Evolutionary conservation across 1,140 invertebrate genomes (phyloP).

Genomic region (Charaxes varanes): DNA sequence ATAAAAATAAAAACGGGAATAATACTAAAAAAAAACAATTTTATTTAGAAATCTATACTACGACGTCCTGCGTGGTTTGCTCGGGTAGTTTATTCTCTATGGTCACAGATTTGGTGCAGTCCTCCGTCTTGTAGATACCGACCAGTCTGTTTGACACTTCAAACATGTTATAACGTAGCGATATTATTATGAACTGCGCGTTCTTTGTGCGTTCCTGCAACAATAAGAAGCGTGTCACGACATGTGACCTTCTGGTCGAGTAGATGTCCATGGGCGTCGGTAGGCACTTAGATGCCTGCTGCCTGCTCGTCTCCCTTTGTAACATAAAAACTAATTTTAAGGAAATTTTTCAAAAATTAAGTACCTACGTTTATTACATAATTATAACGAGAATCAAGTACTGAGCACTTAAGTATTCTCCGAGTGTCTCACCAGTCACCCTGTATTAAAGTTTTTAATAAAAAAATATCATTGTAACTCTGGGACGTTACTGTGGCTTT

Average conservation of each 20-base stretch:
- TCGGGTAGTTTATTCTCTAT: conserved; percentile 73
- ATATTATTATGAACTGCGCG: conserved; percentile 99
- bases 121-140: conserved; percentile 96
- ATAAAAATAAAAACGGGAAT: too few relatives aligned
- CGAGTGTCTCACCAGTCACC: too few relatives aligned
- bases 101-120: conserved; percentile 88
- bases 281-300: too few relatives aligned
- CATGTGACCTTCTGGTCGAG: background rate
- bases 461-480: too few relatives aligned
- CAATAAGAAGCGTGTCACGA: conserved; percentile 10
- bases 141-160: conserved; percentile 93
- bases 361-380: too few relatives aligned
- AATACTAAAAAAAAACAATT: background rate
- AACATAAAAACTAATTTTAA: background rate
- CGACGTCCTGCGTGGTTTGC: conserved; percentile 15
- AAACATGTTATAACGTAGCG: conserved; percentile 98
- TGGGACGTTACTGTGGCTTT: too few relatives aligned
- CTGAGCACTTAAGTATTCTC: too few relatives aligned
- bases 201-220: conserved; percentile 94
- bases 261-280: too few relatives aligned
- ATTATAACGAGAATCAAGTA: too few relatives aligned
- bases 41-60: conserved; percentile 14
- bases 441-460: too few relatives aligned
- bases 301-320: too few relatives aligned
- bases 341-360: too few relatives aligned